Percentiles rank a stretch among this genome's conserved stretches.
Evolutionary conservation across 2,888 invertebrate genomes (phyloP).

Genomic region (Sphinx pinastri): DNA sequence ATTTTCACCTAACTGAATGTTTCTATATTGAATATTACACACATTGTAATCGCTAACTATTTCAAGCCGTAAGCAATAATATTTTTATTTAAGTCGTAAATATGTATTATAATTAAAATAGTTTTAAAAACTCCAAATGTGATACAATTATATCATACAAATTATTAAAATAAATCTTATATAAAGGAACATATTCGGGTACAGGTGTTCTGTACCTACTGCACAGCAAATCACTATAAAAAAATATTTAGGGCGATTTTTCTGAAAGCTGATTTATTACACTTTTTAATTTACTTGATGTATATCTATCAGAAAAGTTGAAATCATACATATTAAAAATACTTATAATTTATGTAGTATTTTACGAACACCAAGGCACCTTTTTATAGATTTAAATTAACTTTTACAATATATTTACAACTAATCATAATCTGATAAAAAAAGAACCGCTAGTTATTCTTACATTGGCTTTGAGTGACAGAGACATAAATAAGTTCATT

Average conservation of each 20-base stretch:
- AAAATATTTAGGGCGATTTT: conserved; percentile 19
- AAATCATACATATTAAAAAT: background rate
- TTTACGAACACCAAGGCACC: conserved; percentile 4
- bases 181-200: conserved; percentile 21
- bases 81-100: conserved; percentile 14
- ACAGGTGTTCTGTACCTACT: conserved; percentile 15
- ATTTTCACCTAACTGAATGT: background rate
- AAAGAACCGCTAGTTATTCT: background rate
- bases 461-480: background rate
- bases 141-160: conserved; percentile 11
- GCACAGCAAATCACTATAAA: conserved; percentile 18
- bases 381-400: background rate
- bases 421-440: conserved; percentile 2
- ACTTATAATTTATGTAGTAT: background rate
- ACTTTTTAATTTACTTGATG: background rate
- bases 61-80: conserved; percentile 37
- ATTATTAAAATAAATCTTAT: conserved; percentile 24
- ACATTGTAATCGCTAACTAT: conserved; percentile 34
- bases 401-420: background rate
- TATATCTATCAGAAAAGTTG: no score
- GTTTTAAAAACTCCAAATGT: conserved; percentile 18
- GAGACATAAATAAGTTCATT: background rate
- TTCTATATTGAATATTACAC: conserved; percentile 24
- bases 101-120: conserved; percentile 17
- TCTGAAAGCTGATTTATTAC: background rate